phyloP scores from a whole-genome alignment of 2,113 vertebrate genomes.

The Chrysochloris asiatica region DNA sequence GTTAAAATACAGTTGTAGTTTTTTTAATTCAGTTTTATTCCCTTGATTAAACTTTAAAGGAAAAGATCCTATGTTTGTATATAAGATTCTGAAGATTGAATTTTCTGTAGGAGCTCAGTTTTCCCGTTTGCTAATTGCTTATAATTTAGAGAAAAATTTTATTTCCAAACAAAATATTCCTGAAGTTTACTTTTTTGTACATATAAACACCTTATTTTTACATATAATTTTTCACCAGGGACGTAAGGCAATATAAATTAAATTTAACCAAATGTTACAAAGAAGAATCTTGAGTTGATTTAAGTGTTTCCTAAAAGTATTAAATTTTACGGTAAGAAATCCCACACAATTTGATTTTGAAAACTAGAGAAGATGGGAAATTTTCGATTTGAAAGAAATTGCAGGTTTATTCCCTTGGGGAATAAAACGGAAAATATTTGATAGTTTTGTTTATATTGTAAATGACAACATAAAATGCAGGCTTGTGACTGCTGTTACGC shows the following conservation, averaged over 20 bases:
- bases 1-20: slow-evolving; percentile 35
- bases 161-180: not conserved
- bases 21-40: slow-evolving; percentile 42
- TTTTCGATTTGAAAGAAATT: slow-evolving; percentile 25
- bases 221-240: slow-evolving; percentile 18
- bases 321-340: not conserved
- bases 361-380: slow-evolving; percentile 13
- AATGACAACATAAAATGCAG: not conserved
- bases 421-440: not conserved
- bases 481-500: not conserved
- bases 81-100: not conserved
- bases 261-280: not conserved
- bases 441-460: not conserved
- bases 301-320: slow-evolving; percentile 5
- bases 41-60: slow-evolving; percentile 10
- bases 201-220: not conserved
- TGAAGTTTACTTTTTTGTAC: not conserved
- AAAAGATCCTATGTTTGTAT: not conserved
- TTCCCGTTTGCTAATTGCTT: not conserved
- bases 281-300: not conserved
- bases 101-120: not conserved
- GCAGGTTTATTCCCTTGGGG: not conserved
- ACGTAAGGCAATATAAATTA: not conserved
- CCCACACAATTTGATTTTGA: slow-evolving; percentile 28
- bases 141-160: slow-evolving; percentile 4